Percentiles rank a stretch among this genome's conserved stretches.
Evolutionary conservation across 2,113 vertebrate genomes (phyloP).

Genomic region (Catharus bicknelli): DNA sequence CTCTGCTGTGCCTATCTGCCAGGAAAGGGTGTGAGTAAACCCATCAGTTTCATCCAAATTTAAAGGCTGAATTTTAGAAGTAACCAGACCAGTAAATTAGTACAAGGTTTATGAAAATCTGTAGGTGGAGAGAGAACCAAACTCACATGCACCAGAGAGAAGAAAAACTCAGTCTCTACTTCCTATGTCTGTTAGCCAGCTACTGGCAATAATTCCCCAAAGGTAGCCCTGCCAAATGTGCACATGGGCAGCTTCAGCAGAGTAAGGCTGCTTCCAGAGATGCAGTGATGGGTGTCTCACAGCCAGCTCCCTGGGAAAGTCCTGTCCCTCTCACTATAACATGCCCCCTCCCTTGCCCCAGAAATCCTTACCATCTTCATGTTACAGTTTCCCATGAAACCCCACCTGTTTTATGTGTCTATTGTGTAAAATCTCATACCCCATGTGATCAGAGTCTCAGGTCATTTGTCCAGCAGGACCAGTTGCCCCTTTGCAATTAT

Average conservation of each 20-base stretch:
- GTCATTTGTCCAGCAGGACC: background rate
- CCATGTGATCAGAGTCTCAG: rapidly evolving
- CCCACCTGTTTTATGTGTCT: rapidly evolving
- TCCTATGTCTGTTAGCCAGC: background rate
- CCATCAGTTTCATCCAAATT: background rate
- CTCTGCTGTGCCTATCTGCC: background rate
- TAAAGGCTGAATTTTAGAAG: background rate
- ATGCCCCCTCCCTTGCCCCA: rapidly evolving
- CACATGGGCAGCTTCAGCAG: rapidly evolving
- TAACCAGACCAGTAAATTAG: background rate
- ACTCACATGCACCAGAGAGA: background rate
- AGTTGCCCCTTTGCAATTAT: background rate
- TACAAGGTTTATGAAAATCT: background rate
- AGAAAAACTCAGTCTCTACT: background rate
- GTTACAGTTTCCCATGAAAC: background rate
- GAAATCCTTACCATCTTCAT: background rate
- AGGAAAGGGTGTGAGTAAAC: background rate
- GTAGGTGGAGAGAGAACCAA: background rate
- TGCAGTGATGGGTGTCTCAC: rapidly evolving
- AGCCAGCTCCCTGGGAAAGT: background rate
- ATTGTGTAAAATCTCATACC: background rate
- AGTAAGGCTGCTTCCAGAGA: too few species aligned
- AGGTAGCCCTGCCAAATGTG: rapidly evolving
- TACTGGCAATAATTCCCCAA: background rate
- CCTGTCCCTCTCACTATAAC: too few species aligned